phyloP scores from a whole-genome alignment of 2,797 vertebrate species.

The Ceryle rudis region DNA sequence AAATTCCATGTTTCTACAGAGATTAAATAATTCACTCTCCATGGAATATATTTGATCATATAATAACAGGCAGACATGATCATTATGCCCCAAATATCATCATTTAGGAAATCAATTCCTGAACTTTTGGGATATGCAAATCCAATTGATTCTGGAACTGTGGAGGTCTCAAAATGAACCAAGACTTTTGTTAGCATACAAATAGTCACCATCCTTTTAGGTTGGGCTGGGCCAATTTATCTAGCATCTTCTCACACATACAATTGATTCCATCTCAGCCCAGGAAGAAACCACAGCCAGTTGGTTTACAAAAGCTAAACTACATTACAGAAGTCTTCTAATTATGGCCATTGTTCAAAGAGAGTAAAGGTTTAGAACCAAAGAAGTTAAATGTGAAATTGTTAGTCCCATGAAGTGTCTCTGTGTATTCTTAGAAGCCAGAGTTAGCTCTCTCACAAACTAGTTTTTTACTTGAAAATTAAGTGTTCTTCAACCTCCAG shows the following conservation, averaged over 20 bases:
- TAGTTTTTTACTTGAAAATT: not conserved
- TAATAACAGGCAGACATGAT: constrained; percentile 68
- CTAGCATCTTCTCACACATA: not conserved
- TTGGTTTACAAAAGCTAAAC: not conserved
- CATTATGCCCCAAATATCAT: constrained; percentile 72
- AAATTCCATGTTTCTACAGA: constrained; percentile 70
- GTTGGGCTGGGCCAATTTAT: not conserved
- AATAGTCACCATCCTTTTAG: not conserved
- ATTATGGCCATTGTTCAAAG: not conserved
- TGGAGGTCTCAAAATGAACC: constrained; percentile 56
- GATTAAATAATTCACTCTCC: constrained; percentile 67
- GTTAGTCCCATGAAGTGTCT: not conserved
- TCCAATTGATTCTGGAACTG: constrained; percentile 73
- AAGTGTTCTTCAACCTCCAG: not conserved
- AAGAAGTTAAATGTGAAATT: not conserved
- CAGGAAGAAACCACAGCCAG: not conserved
- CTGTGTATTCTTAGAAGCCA: rapidly evolving
- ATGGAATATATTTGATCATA: constrained; percentile 66
- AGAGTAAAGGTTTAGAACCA: not conserved
- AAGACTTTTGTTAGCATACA: constrained; percentile 27
- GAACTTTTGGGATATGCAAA: constrained; percentile 76
- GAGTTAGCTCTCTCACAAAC: not conserved
- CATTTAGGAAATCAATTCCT: constrained; percentile 77
- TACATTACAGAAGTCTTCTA: not conserved
- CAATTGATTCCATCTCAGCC: not conserved